Base-by-base conservation (phyloP, 1,140 invertebrate genomes). In the Hylyphantes graminicola region DNA sequence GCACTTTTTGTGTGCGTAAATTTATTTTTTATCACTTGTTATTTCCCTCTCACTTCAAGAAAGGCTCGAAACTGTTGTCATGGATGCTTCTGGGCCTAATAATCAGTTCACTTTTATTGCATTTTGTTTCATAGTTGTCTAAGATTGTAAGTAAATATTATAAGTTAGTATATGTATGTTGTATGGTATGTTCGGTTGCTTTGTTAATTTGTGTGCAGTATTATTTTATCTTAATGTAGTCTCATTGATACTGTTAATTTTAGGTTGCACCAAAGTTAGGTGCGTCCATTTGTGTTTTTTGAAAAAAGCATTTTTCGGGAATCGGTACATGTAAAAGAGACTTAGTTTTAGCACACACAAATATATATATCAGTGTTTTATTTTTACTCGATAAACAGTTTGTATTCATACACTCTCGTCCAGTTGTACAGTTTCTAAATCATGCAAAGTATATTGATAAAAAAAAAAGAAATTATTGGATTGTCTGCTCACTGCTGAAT, bases 371-470 rank as follows among this genome's bases (percentile, higher is more conserved):
- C 73, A 84, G 68, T 84, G 59, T 75, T 77, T 83, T 84, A 61
- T 75, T 84, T 82, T 76, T 84, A 84, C 74, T 70, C 61, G 82
- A 77, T 65, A 84, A 84, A 84, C 61, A 70, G 61, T 76, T 84
- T 84, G 82, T 84, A 84, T 84, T 84, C 82, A 83, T 83, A 77
- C n/a, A n/a, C 73, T 76, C 61, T 84, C 82, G 82, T 84, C 82
- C 82, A 84, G 63, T 67, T 84, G 82, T 84, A 84, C 82, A 84
- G 82, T 84, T 84, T 84, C 82, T 84, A 84, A 84, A 84, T 84
- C 82, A 64, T 84, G 82, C 82, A 84, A 84, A 84, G 82, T 84
- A 84, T 84, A 84, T 76, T 76, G 67, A 77, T 17, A 76, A 72
- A 61, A 74, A 17, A 57, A 19, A n/a, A n/a, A 53, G 57, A 80